Evolutionary conservation across 2,888 invertebrate species (phyloP).

Genomic region (Ligdia adustata): DNA sequence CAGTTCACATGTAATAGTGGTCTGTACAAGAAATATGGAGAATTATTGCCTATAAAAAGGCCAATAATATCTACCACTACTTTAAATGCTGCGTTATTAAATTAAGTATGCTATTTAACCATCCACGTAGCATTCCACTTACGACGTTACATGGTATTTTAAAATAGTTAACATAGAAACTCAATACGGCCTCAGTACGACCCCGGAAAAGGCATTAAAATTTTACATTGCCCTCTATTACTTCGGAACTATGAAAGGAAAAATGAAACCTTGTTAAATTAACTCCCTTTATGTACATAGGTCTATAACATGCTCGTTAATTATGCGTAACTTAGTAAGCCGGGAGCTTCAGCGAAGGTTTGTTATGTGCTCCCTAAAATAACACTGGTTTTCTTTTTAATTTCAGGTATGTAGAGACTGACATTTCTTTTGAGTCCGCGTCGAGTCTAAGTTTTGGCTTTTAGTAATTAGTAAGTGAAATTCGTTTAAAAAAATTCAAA

Average conservation of each 20-base stretch:
- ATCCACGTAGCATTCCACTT: constrained; percentile 14
- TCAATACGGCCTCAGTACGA: constrained; percentile 32
- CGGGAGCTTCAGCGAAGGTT: constrained; percentile 1
- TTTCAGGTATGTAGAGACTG: constrained; percentile 36
- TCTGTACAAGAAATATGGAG: background rate
- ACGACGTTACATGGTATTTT: constrained; percentile 39
- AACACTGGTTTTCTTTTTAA: constrained; percentile 20
- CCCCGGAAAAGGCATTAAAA: constrained; percentile 43
- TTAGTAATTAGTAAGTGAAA: too few relatives aligned
- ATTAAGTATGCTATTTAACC: constrained; percentile 21
- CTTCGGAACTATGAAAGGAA: constrained; percentile 48
- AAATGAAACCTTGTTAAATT: constrained; percentile 42
- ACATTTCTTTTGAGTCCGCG: too few relatives aligned
- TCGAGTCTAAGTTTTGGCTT: too few relatives aligned
- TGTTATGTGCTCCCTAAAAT: constrained; percentile 13
- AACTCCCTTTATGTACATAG: constrained; percentile 39
- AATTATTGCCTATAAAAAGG: background rate
- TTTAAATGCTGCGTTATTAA: constrained; percentile 1
- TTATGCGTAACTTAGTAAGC: constrained; percentile 18
- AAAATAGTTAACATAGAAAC: constrained; percentile 33
- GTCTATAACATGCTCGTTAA: constrained; percentile 34
- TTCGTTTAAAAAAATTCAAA: too few relatives aligned
- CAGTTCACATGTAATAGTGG: background rate
- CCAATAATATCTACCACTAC: background rate
- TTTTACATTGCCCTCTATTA: constrained; percentile 48